Evolutionary conservation across 2,797 vertebrate species (phyloP).

Genomic region (Sebastes itinus): DNA sequence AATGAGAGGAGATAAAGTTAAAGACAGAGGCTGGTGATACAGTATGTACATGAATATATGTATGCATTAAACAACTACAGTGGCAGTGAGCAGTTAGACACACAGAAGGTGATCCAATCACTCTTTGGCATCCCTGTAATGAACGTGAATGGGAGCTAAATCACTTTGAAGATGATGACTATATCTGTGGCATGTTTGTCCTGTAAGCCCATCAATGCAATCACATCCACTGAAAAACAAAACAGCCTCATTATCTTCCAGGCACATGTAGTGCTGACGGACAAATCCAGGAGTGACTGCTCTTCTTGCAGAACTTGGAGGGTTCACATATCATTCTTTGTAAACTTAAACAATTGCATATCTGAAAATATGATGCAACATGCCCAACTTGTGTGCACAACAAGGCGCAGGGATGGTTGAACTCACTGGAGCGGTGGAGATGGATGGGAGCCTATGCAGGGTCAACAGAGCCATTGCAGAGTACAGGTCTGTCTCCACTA

Average conservation of each 20-base stretch:
- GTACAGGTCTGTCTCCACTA: slow-evolving; percentile 23
- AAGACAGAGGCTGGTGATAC: slow-evolving; percentile 30
- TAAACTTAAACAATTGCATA: slow-evolving; percentile 5
- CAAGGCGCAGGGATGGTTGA: not conserved
- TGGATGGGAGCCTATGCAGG: slow-evolving; percentile 79
- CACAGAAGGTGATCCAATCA: slow-evolving; percentile 23
- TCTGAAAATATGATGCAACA: not conserved
- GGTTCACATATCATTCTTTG: not conserved
- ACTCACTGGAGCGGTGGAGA: slow-evolving; percentile 77
- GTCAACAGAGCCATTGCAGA: slow-evolving; percentile 83
- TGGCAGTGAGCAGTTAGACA: not conserved
- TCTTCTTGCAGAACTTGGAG: not conserved
- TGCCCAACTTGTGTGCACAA: not conserved
- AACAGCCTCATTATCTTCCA: slow-evolving; percentile 11
- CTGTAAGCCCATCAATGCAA: not conserved
- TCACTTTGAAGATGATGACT: not conserved
- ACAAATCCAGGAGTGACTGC: not conserved
- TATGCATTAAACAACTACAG: slow-evolving; percentile 4
- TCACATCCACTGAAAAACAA: slow-evolving; percentile 11
- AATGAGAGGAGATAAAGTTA: slow-evolving; percentile 30
- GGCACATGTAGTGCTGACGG: not conserved
- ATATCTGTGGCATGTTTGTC: slow-evolving; percentile 8
- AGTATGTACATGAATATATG: not conserved
- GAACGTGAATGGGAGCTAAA: slow-evolving; percentile 10
- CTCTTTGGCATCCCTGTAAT: not conserved